Evolutionary conservation across 2,113 vertebrate genomes (phyloP), one percentile per base, ranked within the genome.

Genomic region (Dendropsophus ebraccatus): DNA sequence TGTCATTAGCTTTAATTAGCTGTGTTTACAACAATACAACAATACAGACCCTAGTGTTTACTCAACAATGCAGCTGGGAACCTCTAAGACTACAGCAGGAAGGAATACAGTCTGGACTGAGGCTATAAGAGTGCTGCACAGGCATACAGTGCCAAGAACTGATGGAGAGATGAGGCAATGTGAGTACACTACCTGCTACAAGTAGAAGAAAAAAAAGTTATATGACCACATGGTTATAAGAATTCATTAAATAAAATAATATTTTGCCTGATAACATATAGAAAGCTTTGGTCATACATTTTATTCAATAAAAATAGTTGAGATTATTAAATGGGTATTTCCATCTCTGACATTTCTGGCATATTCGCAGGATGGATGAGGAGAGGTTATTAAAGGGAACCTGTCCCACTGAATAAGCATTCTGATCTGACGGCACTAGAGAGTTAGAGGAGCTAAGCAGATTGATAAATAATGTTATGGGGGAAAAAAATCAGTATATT

Each of bases 1-100:
- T 58, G 84, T 86, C 84, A 86, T 86, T 86, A 86, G 76, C 76
- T 78, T 72, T 86, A 86, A 86, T 86, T 86, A 86, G 76, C 65
- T 72, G 17, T 86, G 84, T 86, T 86, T 86, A 86, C 84, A 72
- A 81, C 78, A 81, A 81, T 86, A 78, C 84, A 86, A 86, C 84
- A 80, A 79, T 79, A 69, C 76, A 86, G 65, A 86, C 84, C 84
- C 76, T 86, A 49, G 84, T 86, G 84, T 86, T 86, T 86, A 86
- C 67, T 76, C 62, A 80, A 70, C 76, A 86, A 70, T 70, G 76
- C 84, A 86, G 50, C 47, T 52, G 58, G 62, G 54, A 70, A 60
- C 62, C 70, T 45, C 52, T 41, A 84, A 74, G 76, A 67, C 75
- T 23, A 52, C 50, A 32, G 67, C n/a, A 86, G 60, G 50, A 50